phyloP scores from a whole-genome alignment of 2,113 vertebrate genomes.

The Capra hircus region DNA sequence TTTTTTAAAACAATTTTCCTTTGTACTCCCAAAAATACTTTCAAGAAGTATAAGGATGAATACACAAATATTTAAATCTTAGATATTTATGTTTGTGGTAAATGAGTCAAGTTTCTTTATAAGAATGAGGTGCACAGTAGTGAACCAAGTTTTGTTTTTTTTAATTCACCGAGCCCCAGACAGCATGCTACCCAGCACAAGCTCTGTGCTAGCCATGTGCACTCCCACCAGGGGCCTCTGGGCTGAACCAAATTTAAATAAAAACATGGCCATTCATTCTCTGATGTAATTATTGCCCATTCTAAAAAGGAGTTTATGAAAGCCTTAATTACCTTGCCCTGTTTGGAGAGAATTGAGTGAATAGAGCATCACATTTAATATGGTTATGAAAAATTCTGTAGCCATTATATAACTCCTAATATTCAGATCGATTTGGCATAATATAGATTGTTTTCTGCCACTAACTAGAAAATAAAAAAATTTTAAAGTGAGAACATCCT shows the following conservation, averaged over 20 bases:
- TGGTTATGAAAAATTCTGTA: neutral
- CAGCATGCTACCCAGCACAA: neutral
- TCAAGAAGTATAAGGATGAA: constrained; percentile 2
- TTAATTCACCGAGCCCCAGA: neutral
- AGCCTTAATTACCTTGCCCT: neutral
- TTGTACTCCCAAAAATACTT: neutral
- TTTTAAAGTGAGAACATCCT: neutral
- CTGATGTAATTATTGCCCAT: neutral
- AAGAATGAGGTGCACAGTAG: neutral
- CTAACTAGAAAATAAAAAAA: neutral
- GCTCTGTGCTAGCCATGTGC: neutral
- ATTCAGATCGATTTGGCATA: neutral
- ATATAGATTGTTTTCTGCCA: neutral
- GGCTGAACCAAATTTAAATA: neutral
- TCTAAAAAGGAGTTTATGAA: neutral
- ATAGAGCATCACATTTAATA: neutral
- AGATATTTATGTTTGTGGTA: neutral
- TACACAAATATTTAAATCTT: neutral
- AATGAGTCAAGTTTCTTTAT: neutral
- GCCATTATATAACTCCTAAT: neutral
- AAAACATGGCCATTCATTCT: neutral
- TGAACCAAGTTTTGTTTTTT: neutral
- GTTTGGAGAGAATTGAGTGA: neutral
- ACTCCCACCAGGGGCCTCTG: neutral
- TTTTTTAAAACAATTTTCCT: neutral